Evolutionary conservation across 2,113 vertebrate species (phyloP).

Genomic region (Gadus chalcogrammus): DNA sequence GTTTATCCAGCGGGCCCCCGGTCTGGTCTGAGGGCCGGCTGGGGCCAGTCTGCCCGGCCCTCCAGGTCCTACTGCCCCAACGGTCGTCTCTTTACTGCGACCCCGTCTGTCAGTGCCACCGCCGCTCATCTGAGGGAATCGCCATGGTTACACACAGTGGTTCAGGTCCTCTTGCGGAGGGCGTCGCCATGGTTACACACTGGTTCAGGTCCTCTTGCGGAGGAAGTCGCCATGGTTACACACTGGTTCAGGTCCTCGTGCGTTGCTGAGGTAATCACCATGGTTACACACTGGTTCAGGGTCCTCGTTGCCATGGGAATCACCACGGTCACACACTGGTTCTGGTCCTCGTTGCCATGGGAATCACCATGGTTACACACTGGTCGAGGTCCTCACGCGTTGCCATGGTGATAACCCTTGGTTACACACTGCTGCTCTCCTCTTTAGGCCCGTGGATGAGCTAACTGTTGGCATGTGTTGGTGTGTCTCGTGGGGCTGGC

Average conservation of each 20-base stretch:
- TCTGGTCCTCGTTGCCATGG: background rate
- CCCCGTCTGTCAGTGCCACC: slow-evolving; percentile 2
- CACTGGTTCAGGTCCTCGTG: background rate
- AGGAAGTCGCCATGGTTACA: background rate
- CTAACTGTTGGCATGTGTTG: background rate
- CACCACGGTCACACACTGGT: background rate
- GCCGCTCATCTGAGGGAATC: too few relatives aligned
- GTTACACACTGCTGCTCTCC: background rate
- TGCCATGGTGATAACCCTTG: background rate
- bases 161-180: background rate
- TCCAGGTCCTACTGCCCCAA: slow-evolving; percentile 24
- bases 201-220: slow-evolving; percentile 2
- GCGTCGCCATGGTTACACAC: background rate
- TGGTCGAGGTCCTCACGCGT: background rate
- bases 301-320: background rate
- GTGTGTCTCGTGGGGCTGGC: background rate
- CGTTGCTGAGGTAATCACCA: background rate
- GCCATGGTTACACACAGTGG: background rate
- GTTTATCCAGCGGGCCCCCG: slow-evolving; percentile 44
- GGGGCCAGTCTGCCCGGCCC: slow-evolving; percentile 1
- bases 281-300: background rate
- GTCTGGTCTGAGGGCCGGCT: slow-evolving; percentile 44
- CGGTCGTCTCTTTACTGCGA: slow-evolving; percentile 1
- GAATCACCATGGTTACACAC: background rate
- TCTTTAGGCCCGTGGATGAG: background rate